Base-by-base conservation (phyloP, 1,140 invertebrate species). In the Drosophila pandora region DNA sequence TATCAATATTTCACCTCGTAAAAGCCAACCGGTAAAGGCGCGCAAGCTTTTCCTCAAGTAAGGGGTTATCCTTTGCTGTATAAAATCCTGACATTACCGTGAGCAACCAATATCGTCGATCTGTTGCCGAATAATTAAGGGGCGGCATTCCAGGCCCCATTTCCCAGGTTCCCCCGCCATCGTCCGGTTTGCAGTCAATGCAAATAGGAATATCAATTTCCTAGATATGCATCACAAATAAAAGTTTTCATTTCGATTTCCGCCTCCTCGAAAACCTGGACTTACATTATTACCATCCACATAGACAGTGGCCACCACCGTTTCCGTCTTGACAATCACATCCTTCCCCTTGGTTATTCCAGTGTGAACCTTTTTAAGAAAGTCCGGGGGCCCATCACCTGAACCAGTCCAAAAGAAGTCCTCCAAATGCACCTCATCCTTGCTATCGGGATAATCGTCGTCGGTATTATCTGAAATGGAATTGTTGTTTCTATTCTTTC, bases 371-470 rank as follows among this genome's bases (percentile, higher is more conserved):
- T 92, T 91, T 59, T 90, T 90, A 1, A 91, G 47, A 21, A 90
- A 91, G 25, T 92, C 91, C 39, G 92, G 93, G 0, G 94, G 93
- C 2, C 95, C 96, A 81, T 96, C 96, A 1, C 96, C 96, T 0
- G 95, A 95, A 1, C 96, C 96, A 0, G 95, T 96, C 96, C 96
- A 97, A 83, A 97, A 96, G 90, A 97, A 97, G 90, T 97, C 96
- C 79, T 97, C 96, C 56, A 97, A 92, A 65, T 92, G 94, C 72
- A 94, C 95, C 82, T 92, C 94, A 62, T 93, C 93, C 28, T 94
- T 92, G 21, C 93, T 91, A 52, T 94, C 91, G 58, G 93, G 92
- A 69, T 92, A 78, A 55, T 87, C 76, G 47, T 90, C 82, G 41
- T 84, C 84, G 6, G 64, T 53, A 45, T 82, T 83, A 69, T 90